Base-by-base conservation (phyloP, 1,140 invertebrate genomes). In the Charaxes varanes region DNA sequence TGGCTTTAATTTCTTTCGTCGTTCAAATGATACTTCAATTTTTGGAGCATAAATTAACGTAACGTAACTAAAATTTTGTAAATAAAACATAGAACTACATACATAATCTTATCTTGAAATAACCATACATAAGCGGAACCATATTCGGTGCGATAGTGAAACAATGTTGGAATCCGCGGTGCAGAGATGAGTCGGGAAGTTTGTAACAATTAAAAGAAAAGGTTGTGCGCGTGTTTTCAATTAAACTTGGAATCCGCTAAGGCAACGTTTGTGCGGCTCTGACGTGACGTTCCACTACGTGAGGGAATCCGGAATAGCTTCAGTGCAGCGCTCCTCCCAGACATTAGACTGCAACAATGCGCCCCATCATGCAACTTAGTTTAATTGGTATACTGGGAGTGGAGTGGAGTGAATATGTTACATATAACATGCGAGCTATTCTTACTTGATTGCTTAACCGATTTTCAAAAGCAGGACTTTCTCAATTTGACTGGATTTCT, bases 181-280 rank as follows among this genome's bases (percentile, higher is more conserved):
- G 28, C 44, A 34, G 48, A 50, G 43, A 60, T 58, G 50, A 60
- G 51, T 61, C 49, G 56, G 50, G 53, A 53, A 48, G 42, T 41
- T 63, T 53, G 57, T n/a, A 60, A 63, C 60, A 76, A 79, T 76
- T 73, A 76, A 68, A 72, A 72, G 68, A 67, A 74, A 73, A 63
- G 45, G 62, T 58, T 60, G 42, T 69, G 49, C 63, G 65, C 73
- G 56, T 63, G 71, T 73, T 79, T 76, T 65, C 67, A 79, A 79
- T 79, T 79, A 76, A 76, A 58, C 38, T 60, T 61, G 67, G 71
- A 73, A 79, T 76, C 62, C 62, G 53, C 51, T 51, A 59, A 62
- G 53, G 49, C 56, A 62, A 57, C 49, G 48, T 36, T 30, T 51
- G 48, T 59, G 57, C 47, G 60, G 50, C 56, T 46, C 47, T 71